A percentile compares a stretch with the other conserved stretches of the same genome.
Evolutionary conservation across 2,113 vertebrate species (phyloP).

Genomic region (Boleophthalmus pectinirostris): DNA sequence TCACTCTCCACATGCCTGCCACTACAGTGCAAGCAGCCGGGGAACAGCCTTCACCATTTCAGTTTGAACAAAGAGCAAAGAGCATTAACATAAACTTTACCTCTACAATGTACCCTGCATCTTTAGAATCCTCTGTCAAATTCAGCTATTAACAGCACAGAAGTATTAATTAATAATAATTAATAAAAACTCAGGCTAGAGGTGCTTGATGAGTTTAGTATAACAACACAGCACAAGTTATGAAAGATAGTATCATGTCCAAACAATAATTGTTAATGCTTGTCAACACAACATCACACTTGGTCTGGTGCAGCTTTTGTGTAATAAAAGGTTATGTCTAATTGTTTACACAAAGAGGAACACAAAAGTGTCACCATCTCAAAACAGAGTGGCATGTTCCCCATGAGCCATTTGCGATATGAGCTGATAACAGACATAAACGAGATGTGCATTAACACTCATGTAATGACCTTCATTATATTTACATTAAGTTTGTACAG

Average conservation of each 20-base stretch:
- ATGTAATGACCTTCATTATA: not conserved
- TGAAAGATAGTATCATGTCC: not conserved
- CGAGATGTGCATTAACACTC: not conserved
- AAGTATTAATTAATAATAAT: not conserved
- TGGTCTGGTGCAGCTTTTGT: not conserved
- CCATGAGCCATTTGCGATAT: not conserved
- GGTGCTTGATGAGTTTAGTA: no score
- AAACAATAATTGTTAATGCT: not conserved
- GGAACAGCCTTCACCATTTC: constrained; percentile 24
- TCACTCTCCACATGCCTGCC: constrained; percentile 38
- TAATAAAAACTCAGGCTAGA: no score
- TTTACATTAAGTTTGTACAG: not conserved
- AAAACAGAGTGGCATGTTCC: not conserved
- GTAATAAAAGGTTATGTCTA: not conserved
- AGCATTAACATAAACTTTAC: constrained; percentile 28
- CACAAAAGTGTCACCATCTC: not conserved
- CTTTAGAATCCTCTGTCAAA: not conserved
- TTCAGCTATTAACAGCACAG: constrained; percentile 14
- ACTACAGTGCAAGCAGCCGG: constrained; percentile 24
- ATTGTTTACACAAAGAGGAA: not conserved
- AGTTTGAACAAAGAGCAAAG: constrained; percentile 32
- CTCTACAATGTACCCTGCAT: not conserved
- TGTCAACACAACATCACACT: not conserved
- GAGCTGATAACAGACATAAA: not conserved
- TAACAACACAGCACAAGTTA: no score